Percentiles rank a stretch among this genome's conserved stretches.
phyloP scores from a whole-genome alignment of 2,888 invertebrate species.

The Timema cristinae region DNA sequence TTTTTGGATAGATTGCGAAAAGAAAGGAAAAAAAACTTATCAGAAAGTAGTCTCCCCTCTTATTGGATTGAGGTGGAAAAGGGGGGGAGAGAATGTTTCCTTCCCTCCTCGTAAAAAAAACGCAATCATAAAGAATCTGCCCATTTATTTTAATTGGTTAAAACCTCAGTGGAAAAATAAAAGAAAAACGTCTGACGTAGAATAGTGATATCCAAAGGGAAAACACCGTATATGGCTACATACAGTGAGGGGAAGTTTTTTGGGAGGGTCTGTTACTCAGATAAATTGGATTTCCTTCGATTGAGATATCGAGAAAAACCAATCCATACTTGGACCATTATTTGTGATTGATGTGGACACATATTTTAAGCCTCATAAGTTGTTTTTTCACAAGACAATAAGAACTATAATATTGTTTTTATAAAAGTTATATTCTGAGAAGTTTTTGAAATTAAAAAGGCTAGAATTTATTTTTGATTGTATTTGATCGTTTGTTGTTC shows the following conservation, averaged over 20 bases:
- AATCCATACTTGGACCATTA: conserved; percentile 15
- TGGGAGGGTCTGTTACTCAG: background rate
- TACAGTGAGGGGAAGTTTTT: background rate
- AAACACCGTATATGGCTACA: no score
- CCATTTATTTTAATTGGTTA: conserved; percentile 44
- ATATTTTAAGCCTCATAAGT: no score
- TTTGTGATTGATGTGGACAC: background rate
- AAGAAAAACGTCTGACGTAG: conserved; percentile 32
- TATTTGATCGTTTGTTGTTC: no score
- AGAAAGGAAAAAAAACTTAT: conserved; percentile 12
- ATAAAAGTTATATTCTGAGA: no score
- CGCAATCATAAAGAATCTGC: conserved; percentile 18
- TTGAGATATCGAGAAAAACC: conserved; percentile 14
- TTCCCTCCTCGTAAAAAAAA: conserved; percentile 14
- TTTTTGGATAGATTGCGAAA: background rate
- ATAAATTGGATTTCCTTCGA: conserved; percentile 10
- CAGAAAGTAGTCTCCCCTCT: conserved; percentile 11
- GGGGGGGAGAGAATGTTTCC: conserved; percentile 3
- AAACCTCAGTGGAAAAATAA: conserved; percentile 47
- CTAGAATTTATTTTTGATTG: no score
- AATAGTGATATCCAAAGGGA: no score
- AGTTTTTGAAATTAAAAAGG: no score
- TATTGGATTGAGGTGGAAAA: conserved; percentile 6
- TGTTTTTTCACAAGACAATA: no score
- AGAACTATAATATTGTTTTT: no score